Base-by-base conservation (phyloP, 2,888 invertebrate species). In the Tenthredo distinguenda region DNA sequence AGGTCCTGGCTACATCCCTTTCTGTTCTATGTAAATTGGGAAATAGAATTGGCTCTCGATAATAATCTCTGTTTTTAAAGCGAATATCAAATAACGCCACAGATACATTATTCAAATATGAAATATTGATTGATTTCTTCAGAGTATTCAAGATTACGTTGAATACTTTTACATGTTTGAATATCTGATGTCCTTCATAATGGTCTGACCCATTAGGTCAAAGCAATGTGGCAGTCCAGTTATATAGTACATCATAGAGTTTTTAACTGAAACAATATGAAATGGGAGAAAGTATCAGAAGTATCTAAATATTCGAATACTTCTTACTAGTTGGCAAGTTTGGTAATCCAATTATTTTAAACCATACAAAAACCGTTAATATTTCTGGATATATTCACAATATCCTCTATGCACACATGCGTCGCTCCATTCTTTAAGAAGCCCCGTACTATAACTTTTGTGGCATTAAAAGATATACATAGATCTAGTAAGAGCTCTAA, bases 131-230 rank as follows among this genome's bases (percentile, higher is more conserved):
- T 77, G 34, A 31, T 50, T 47, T 31, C 50, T 34, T 31, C 7
- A 55, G 55, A 34, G 31, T 77, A 74, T 43, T 55, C 77, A 34
- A 77, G 55, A 77, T 55, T 26, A 2, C 55, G 34, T 77, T 77
- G 77, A 77, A 77, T 77, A 55, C 34, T 55, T 77, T 55, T 77
- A 55, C 47, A 77, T 77, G 31, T 34, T 47, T 77, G 77, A 77
- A 77, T 55, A 77, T 77, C 4, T 18, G 40, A 50, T 77, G 31
- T 21, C 9, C 6, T 34, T 50, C 47, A 68, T 50, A 55, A 77
- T 77, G 15, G 15, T 31, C 9, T 34, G 31, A 47, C n/a, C 26
- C 5, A 76, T 76, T 15, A 18, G 7, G 9, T 71, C 34, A 15
- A 68, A 68, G 55, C n/a, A 18, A 74, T 12, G 43, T 21, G 37